Evolutionary conservation across 2,888 invertebrate species (phyloP).

Genomic region (Alloplasta piceator): DNA sequence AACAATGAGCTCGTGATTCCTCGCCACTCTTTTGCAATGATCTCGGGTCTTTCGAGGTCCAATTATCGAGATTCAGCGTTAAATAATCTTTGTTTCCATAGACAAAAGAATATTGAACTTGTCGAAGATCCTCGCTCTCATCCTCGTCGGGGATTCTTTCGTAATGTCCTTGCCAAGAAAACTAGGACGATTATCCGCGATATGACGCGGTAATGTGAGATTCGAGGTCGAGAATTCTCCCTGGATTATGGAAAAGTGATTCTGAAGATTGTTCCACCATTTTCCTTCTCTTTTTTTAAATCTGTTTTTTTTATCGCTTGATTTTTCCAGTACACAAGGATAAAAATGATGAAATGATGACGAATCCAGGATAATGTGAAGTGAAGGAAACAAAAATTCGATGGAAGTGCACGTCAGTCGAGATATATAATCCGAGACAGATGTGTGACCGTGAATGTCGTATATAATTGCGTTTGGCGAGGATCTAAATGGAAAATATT

Average conservation of each 20-base stretch:
- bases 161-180: not conserved
- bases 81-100: slow-evolving; percentile 9
- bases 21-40: too few species aligned
- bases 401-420: not conserved
- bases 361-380: not conserved
- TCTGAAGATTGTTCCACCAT: slow-evolving; percentile 30
- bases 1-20: too few species aligned
- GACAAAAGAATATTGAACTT: slow-evolving; percentile 6
- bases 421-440: slow-evolving; percentile 21
- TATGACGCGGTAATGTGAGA: slow-evolving; percentile 20
- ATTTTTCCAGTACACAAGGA: not conserved
- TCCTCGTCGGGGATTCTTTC: slow-evolving; percentile 8
- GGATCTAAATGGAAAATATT: too few species aligned
- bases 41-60: too few species aligned
- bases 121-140: slow-evolving; percentile 19
- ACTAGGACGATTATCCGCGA: slow-evolving; percentile 23
- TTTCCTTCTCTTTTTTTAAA: too few species aligned
- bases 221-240: slow-evolving; percentile 23
- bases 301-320: too few species aligned
- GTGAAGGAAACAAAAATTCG: not conserved
- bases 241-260: slow-evolving; percentile 24
- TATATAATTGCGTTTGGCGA: too few species aligned
- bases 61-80: too few species aligned
- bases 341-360: not conserved
- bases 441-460: slow-evolving; percentile 21